A percentile compares a stretch with the other conserved stretches of the same genome.
Conservation (phyloP, 2,113 vertebrate species). For the Drymodes brunneopygia region DNA sequence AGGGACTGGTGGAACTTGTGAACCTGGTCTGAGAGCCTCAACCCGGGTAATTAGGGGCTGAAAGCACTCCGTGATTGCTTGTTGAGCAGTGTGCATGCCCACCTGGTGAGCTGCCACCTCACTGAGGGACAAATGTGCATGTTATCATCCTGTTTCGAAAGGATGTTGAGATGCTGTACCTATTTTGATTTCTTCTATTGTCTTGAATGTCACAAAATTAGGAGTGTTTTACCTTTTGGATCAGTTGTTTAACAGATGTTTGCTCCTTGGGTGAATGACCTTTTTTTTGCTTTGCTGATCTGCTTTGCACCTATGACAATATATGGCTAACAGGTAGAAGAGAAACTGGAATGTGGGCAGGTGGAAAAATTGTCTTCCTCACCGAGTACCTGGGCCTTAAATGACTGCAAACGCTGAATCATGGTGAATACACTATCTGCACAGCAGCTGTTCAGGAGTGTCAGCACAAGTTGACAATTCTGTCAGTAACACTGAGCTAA, state of each 20-base stretch:
- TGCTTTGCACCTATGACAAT: background rate
- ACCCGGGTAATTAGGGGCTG: accelerated
- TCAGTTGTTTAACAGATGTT: background rate
- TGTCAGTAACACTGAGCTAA: background rate
- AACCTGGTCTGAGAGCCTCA: background rate
- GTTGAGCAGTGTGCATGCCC: background rate
- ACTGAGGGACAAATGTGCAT: background rate
- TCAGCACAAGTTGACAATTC: background rate
- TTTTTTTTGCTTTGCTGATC: background rate
- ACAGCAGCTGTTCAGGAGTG: background rate
- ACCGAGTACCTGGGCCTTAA: background rate
- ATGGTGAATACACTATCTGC: background rate
- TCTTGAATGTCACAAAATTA: background rate
- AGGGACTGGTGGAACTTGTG: background rate
- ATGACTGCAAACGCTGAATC: background rate
- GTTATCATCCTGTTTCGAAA: background rate
- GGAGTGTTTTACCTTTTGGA: background rate
- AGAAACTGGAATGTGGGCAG: background rate
- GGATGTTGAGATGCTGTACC: background rate
- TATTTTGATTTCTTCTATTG: background rate
- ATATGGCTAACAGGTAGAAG: background rate
- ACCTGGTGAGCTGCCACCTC: background rate
- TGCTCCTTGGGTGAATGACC: background rate
- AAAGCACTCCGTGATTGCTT: background rate
- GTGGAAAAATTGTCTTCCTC: background rate